Evolutionary conservation across 2,113 vertebrate species (phyloP).

Genomic region (Xiphophorus couchianus): DNA sequence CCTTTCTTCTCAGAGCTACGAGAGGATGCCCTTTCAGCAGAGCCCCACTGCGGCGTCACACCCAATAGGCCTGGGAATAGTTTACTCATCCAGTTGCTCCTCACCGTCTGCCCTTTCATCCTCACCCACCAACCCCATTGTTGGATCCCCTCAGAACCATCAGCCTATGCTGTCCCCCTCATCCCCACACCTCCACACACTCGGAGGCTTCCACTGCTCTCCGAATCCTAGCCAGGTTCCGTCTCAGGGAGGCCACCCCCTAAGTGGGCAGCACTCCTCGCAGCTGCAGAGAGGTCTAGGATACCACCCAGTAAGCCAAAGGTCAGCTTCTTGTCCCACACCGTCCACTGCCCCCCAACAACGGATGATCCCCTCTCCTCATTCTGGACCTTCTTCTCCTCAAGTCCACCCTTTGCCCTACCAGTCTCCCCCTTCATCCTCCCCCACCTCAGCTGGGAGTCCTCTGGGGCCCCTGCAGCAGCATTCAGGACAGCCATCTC

Average conservation of each 20-base stretch:
- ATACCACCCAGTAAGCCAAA: constrained; percentile 86
- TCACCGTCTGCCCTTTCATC: constrained; percentile 74
- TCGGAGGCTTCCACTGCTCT: constrained; percentile 86
- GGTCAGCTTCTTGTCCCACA: constrained; percentile 86
- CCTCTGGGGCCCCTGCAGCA: constrained; percentile 80
- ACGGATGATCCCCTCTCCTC: constrained; percentile 86
- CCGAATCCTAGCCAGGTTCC: constrained; percentile 82
- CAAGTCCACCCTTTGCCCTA: constrained; percentile 93
- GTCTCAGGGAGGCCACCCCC: constrained; percentile 79
- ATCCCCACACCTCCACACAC: constrained; percentile 83
- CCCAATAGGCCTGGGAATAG: constrained; percentile 86
- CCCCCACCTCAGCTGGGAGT: constrained; percentile 78
- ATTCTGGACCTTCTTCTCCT: constrained; percentile 92
- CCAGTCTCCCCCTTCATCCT: constrained; percentile 89
- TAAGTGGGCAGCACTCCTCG: constrained; percentile 83
- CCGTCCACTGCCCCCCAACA: constrained; percentile 80
- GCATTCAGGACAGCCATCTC: constrained; percentile 87
- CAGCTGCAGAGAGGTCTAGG: constrained; percentile 86
- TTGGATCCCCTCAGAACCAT: constrained; percentile 79
- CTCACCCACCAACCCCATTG: constrained; percentile 70
- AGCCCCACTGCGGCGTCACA: constrained; percentile 83
- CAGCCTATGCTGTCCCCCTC: constrained; percentile 78
- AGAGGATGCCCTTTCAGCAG: constrained; percentile 88
- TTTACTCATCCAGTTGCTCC: constrained; percentile 85
- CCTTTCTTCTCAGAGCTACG: constrained; percentile 89